phyloP scores from a whole-genome alignment of 2,797 vertebrate species.

The Eospalax fontanierii region DNA sequence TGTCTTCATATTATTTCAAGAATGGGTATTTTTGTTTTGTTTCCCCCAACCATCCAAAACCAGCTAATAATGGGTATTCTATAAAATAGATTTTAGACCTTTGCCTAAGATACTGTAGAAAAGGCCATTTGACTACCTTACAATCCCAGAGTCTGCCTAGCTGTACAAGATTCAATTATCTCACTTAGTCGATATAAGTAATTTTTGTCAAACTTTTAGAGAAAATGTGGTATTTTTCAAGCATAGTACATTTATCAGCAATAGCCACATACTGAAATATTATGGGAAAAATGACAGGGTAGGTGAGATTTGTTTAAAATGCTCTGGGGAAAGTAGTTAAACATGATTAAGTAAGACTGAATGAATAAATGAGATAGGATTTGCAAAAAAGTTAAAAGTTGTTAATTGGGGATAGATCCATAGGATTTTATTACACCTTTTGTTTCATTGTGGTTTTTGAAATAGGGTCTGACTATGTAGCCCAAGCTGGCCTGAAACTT shows the following conservation, averaged over 20 bases:
- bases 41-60: too few relatives aligned
- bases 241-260: neutral
- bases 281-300: neutral
- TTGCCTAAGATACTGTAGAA: neutral
- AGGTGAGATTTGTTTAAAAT: slow-evolving; percentile 2
- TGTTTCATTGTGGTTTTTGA: too few relatives aligned
- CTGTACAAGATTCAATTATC: neutral
- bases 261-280: neutral
- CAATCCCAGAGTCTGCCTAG: neutral
- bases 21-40: neutral
- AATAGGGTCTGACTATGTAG: too few relatives aligned
- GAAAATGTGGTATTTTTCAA: neutral
- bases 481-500: too few relatives aligned
- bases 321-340: neutral
- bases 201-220: slow-evolving; percentile 8
- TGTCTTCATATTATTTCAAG: slow-evolving; percentile 26
- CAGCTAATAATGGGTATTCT: too few relatives aligned
- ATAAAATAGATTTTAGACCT: neutral
- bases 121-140: neutral
- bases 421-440: neutral
- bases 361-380: neutral
- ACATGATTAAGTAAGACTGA: neutral
- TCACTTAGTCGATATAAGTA: too few relatives aligned
- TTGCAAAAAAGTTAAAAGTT: neutral
- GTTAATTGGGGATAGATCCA: neutral